phyloP scores from a whole-genome alignment of 2,113 vertebrate genomes.

The Megaleporinus macrocephalus region DNA sequence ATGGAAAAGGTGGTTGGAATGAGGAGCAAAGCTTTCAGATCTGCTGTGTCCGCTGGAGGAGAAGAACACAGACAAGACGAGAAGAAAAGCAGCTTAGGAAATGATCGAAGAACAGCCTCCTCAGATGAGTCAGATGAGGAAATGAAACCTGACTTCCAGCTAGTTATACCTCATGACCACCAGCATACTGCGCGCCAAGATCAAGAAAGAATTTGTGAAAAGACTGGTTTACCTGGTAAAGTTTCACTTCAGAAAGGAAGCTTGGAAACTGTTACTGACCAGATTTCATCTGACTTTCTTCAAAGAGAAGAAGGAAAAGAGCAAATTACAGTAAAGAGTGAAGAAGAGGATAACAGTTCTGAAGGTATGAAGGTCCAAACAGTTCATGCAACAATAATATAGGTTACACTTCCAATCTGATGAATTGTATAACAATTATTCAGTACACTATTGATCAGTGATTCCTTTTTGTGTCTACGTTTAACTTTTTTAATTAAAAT shows the following conservation, averaged over 20 bases:
- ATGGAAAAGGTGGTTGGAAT: constrained; percentile 57
- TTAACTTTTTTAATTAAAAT: too few relatives aligned
- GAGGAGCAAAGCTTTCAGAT: constrained; percentile 59
- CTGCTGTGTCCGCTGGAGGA: background rate
- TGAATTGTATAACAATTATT: too few relatives aligned
- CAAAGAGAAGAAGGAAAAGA: constrained; percentile 23
- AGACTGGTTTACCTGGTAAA: background rate
- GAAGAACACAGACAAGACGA: background rate
- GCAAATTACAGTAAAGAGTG: constrained; percentile 30
- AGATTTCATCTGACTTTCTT: background rate
- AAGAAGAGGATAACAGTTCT: constrained; percentile 80
- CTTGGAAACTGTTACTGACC: background rate
- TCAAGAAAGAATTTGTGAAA: background rate
- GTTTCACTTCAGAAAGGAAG: background rate
- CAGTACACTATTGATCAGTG: too few relatives aligned
- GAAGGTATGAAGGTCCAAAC: constrained; percentile 77
- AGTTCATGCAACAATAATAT: background rate
- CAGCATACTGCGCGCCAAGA: background rate
- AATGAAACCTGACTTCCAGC: background rate
- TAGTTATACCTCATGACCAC: background rate
- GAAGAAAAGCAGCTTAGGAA: background rate
- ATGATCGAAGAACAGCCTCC: background rate
- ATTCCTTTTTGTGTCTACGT: too few relatives aligned
- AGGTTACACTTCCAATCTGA: too few relatives aligned
- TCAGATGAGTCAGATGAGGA: constrained; percentile 11